Evolutionary conservation across 2,888 invertebrate genomes (phyloP), one percentile per base, ranked within the genome.

Genomic region (Spilarctia lutea): DNA sequence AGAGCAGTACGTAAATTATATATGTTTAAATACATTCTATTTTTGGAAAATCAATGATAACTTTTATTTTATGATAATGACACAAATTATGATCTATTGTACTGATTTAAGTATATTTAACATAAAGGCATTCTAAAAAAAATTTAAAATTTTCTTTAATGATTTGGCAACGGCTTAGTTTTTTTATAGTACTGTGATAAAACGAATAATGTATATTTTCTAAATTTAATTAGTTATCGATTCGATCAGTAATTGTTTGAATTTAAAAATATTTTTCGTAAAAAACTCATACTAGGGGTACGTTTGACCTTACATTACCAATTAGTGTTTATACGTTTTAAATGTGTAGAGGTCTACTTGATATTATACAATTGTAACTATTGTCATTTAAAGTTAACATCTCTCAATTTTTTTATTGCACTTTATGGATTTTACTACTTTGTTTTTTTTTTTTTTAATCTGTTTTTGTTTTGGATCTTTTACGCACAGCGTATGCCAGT

Each of bases 311-410:
- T 63, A 30, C 7, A 27, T 30, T 27, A 30, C 16, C 30, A 63
- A 30, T 63, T 30, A 63, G 16, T 63, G 4, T 4, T 27, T 63
- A 56, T 6, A 63, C 60, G 60, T 63, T 27, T 27, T 6, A 63
- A 63, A 63, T 27, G 60, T 63, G 18, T 27, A 63, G 63, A 63
- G 63, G 63, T 63, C 6, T 30, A 63, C 63, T 63, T 63, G 63
- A 63, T 60, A 27, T 27, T 30, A 60, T 2, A 16, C 27, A 60
- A 27, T 30, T 6, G 13, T 30, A 63, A 7, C 16, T 63, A 7
- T 63, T 30, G 4, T 63, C 13, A 63, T 30, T 30, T 13, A 27
- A 16, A 30, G 13, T 27, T 27, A 60, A 30, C 30, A 13, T n/a
- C 60, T 16, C 13, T 30, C 30, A n/a, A n/a, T 11, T 63, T 30